A percentile compares a stretch with the other conserved stretches of the same genome.
Conservation (phyloP, 2,797 vertebrate genomes). For the Otolemur crassicaudatus region DNA sequence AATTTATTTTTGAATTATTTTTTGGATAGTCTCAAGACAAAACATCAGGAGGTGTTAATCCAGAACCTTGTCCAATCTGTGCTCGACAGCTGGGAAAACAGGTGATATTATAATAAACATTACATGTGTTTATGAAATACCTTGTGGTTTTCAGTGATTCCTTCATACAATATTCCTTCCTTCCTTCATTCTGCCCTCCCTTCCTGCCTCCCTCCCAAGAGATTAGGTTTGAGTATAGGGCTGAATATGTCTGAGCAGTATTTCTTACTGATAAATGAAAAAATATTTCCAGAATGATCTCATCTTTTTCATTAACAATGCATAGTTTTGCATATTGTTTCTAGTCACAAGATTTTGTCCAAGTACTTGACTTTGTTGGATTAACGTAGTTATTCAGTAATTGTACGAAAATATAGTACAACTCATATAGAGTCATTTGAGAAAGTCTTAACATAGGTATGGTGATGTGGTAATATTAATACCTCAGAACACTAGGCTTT, state of each 20-base stretch:
- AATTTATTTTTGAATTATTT: conserved; percentile 52
- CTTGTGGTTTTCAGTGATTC: neutral
- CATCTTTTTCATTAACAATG: conserved; percentile 30
- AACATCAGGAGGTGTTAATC: conserved; percentile 95
- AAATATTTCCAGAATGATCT: neutral
- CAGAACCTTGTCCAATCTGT: conserved; percentile 99
- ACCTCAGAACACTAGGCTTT: neutral
- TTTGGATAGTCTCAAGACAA: conserved; percentile 96
- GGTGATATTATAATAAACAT: conserved; percentile 86
- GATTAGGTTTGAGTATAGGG: neutral
- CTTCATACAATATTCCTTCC: neutral
- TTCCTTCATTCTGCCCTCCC: neutral
- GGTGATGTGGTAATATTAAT: neutral
- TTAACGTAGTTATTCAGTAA: conserved; percentile 18
- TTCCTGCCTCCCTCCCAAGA: neutral
- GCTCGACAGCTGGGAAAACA: conserved; percentile 95
- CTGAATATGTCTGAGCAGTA: neutral
- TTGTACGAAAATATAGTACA: neutral
- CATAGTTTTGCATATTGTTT: conserved; percentile 1
- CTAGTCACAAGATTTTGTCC: neutral
- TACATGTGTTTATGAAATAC: neutral
- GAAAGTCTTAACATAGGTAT: neutral
- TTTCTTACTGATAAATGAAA: neutral
- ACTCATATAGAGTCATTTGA: neutral
- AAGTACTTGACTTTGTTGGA: conserved; percentile 45